Evolutionary conservation across 1,140 invertebrate genomes (phyloP), one percentile per base, ranked within the genome.

Genomic region (Pseudomyrmex concolor): DNA sequence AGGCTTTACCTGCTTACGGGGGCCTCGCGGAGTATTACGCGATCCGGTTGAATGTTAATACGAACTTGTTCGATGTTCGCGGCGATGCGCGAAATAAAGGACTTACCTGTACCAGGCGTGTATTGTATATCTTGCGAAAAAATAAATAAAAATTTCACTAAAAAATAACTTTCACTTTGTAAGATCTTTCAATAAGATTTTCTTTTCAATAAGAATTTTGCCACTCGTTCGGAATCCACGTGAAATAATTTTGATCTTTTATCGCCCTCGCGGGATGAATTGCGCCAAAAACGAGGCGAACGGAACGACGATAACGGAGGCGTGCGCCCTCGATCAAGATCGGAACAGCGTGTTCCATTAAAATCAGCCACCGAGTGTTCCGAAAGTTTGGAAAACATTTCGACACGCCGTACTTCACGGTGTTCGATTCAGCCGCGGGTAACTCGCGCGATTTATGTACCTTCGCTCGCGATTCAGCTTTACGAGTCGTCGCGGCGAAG

Each of bases 211-310:
- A 34, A 34, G 34, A 34, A 5, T 34, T 34, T 34, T 34, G 34
- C 34, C 34, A 34, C 34, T 34, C 34, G 34, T 34, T 7, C 34
- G 34, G 34, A 34, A 34, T 34, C 34, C 34, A 34, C 34, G 34
- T 34, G 34, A 5, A 34, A 34, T 34, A 34, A 34, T 34, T 34
- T 34, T 34, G 34, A 34, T 34, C 34, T 34, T 34, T 34, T 34
- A 34, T 34, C 34, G 34, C 34, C 34, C 34, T 34, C 34, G 34
- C 34, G 34, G 34, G 34, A 34, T 34, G 25, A 3, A 10, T 34
- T 48, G 73, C 51, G 81, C 76, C 72, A 77, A 83, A 83, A 83
- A 83, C 71, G 62, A 57, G 13, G 59, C 59, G 12, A 73, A 73
- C 67, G 48, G 22, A 57, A 9, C 59, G 22, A 48, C 78, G 48